Conservation (phyloP, 2,888 invertebrate genomes). For the Nipponacmea schrenckii region DNA sequence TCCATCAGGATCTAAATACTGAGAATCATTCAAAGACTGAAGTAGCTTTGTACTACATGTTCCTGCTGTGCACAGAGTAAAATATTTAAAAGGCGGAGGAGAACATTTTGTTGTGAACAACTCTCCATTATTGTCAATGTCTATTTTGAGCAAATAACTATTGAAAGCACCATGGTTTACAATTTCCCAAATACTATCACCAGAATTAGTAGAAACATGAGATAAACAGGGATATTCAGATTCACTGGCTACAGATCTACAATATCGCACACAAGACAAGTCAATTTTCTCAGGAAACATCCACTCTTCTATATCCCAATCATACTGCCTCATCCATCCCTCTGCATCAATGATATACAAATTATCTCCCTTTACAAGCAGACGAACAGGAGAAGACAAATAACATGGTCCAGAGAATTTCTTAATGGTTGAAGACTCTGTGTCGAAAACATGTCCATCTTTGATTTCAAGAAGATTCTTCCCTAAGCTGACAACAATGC, state of each 20-base stretch:
- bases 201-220: conserved; percentile 13
- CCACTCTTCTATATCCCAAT: conserved; percentile 19
- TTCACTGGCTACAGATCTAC: conserved; percentile 19
- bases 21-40: neutral
- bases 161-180: neutral
- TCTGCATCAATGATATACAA: conserved; percentile 24
- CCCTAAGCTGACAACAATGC: conserved; percentile 17
- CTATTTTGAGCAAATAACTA: conserved; percentile 3
- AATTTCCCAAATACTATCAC: conserved; percentile 18
- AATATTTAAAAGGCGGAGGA: conserved; percentile 21
- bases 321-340: conserved; percentile 17
- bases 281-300: conserved; percentile 15
- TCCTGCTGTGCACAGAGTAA: conserved; percentile 17
- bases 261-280: conserved; percentile 24
- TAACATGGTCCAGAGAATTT: conserved; percentile 23
- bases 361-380: conserved; percentile 20
- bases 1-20: neutral
- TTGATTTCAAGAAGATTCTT: conserved; percentile 17
- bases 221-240: conserved; percentile 23
- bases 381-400: conserved; percentile 23
- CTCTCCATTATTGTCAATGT: conserved; percentile 1
- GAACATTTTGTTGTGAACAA: conserved; percentile 15
- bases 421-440: conserved; percentile 12
- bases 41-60: neutral
- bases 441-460: conserved; percentile 22